These are phyloP conservation scores for Aphrophora alni DNA, from an alignment of 2,888 invertebrate species.

Conservation along the genomic window DNA sequence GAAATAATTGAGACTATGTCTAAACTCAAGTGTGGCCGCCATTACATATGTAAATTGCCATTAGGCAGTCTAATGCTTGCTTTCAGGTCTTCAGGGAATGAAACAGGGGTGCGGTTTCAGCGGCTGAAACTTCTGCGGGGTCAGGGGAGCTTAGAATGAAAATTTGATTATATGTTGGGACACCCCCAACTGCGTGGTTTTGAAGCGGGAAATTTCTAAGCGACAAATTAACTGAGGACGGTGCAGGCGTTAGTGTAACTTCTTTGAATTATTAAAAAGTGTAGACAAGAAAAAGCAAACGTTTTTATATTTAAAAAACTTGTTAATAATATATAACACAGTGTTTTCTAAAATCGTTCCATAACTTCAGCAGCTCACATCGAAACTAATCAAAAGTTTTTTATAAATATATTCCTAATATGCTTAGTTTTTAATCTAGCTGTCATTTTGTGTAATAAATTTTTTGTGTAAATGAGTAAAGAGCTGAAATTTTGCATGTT, in stretches of 20 bases:
- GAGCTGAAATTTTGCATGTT: no score
- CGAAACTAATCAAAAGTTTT: no score
- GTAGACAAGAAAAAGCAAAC: no score
- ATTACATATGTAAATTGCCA: conserved; percentile 34
- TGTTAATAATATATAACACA: no score
- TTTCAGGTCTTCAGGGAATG: background rate
- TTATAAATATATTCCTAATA: no score
- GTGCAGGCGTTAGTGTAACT: background rate
- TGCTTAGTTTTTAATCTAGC: no score
- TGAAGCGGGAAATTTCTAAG: background rate
- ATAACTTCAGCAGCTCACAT: no score
- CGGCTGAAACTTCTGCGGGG: background rate
- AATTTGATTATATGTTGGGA: background rate
- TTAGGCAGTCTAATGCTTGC: conserved; percentile 24
- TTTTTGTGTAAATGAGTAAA: no score
- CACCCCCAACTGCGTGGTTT: background rate
- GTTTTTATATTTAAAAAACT: no score
- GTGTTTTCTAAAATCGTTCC: no score
- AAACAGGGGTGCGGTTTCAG: background rate
- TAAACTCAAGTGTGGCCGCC: conserved; percentile 2
- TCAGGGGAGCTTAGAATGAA: background rate
- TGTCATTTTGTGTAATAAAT: no score
- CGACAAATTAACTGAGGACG: background rate
- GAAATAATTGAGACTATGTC: background rate
- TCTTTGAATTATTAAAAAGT: no score